Evolutionary conservation across 1,140 invertebrate species (phyloP).

Genomic region (Carposina sasakii): DNA sequence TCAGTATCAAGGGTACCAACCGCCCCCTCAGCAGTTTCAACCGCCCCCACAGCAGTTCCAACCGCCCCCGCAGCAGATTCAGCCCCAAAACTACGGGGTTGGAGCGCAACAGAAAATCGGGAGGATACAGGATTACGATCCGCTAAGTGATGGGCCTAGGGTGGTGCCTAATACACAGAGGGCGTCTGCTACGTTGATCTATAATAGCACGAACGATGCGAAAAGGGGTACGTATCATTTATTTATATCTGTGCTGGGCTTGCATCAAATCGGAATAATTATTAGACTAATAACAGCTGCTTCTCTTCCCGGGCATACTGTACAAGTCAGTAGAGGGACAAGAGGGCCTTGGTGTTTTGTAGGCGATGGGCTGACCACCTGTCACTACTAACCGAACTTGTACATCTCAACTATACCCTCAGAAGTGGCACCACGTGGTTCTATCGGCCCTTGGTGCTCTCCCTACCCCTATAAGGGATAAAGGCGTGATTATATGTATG

Average conservation of each 20-base stretch:
- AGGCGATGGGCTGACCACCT: no score
- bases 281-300: background rate
- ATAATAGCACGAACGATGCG: slow-evolving; percentile 75
- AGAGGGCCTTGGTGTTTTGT: no score
- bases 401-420: no score
- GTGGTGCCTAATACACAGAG: slow-evolving; percentile 82
- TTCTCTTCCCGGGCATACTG: no score
- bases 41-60: slow-evolving; percentile 41
- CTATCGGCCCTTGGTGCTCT: no score
- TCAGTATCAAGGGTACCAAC: slow-evolving; percentile 53
- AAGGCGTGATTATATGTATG: no score
- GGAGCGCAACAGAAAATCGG: slow-evolving; percentile 69
- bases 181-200: slow-evolving; percentile 86
- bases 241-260: background rate
- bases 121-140: slow-evolving; percentile 87
- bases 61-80: slow-evolving; percentile 14
- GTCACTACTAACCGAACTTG: no score
- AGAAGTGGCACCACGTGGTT: no score
- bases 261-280: no score
- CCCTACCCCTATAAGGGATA: no score
- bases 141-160: slow-evolving; percentile 80
- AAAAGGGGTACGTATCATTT: slow-evolving; percentile 42
- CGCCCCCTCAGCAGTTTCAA: slow-evolving; percentile 44
- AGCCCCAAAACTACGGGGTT: slow-evolving; percentile 32
- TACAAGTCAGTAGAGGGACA: no score